These are phyloP conservation scores for Danionella cerebrum DNA, from an alignment of 2,113 vertebrate species.

Conservation along the genomic window DNA sequence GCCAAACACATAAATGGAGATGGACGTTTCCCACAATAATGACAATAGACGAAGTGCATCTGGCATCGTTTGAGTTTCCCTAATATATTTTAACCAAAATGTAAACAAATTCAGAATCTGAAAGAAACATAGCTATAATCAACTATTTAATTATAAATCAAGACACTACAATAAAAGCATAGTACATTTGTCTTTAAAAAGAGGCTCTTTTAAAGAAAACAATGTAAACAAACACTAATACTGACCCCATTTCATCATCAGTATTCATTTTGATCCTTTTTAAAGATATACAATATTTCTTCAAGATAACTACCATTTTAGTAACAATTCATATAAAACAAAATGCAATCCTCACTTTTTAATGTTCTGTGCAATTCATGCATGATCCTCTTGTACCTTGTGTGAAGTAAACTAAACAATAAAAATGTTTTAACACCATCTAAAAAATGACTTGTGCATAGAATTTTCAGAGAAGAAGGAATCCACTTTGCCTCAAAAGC, in stretches of 20 bases:
- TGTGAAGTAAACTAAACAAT: slow-evolving; percentile 3
- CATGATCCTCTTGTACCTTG: slow-evolving; percentile 3
- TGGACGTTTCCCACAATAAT: no score
- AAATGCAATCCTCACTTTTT: background rate
- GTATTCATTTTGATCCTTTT: background rate
- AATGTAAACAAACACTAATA: no score
- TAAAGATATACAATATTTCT: background rate
- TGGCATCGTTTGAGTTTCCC: no score
- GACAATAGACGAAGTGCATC: no score
- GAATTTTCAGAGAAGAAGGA: background rate
- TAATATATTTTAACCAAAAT: no score
- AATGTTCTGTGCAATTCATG: slow-evolving; percentile 14
- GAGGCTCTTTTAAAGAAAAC: background rate
- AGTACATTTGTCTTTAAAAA: background rate
- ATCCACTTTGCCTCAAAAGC: background rate
- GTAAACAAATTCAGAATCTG: no score
- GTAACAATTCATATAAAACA: background rate
- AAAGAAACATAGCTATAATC: no score
- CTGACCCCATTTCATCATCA: no score
- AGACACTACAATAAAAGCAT: background rate
- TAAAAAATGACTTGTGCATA: slow-evolving; percentile 15
- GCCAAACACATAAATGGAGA: no score
- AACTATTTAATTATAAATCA: background rate
- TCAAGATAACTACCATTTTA: background rate
- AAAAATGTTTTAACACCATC: background rate